Percentiles rank a stretch among this genome's conserved stretches.
These are phyloP conservation scores for Pegoplata infirma DNA, from an alignment of 2,888 invertebrate species.

Conservation along the genomic window DNA sequence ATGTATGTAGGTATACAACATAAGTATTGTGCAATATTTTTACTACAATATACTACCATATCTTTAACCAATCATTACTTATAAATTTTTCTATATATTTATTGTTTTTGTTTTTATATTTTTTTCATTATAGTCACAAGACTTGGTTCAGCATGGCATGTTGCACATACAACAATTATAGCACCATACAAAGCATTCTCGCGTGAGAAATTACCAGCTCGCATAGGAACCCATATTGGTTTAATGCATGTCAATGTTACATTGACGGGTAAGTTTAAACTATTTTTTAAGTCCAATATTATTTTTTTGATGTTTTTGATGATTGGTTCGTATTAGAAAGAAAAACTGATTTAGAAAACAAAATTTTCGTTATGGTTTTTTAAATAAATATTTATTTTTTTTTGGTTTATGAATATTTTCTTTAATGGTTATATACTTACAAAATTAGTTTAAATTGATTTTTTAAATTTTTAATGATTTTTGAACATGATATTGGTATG, in stretches of 20 bases:
- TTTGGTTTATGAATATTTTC: no score
- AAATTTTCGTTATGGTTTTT: slow-evolving; percentile 14
- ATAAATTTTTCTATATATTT: slow-evolving; percentile 34
- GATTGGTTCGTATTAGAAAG: not conserved
- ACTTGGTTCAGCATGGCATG: slow-evolving; percentile 96
- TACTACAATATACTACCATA: not conserved
- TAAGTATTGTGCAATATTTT: slow-evolving; percentile 9
- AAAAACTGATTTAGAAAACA: slow-evolving; percentile 7
- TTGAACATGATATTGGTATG: slow-evolving; percentile 36
- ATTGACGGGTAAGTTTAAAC: slow-evolving; percentile 84
- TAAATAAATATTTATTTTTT: slow-evolving; percentile 15
- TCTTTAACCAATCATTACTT: slow-evolving; percentile 38
- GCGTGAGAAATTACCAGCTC: slow-evolving; percentile 90
- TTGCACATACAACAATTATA: slow-evolving; percentile 88
- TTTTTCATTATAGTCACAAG: slow-evolving; percentile 85
- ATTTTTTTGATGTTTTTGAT: not conserved
- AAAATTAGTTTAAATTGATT: slow-evolving; percentile 34
- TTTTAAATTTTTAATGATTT: slow-evolving; percentile 37
- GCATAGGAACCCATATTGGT: slow-evolving; percentile 94
- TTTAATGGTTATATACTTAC: not conserved
- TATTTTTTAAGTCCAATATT: slow-evolving; percentile 9
- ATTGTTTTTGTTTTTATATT: slow-evolving; percentile 41
- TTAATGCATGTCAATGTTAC: slow-evolving; percentile 97
- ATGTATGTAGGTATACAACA: no score
- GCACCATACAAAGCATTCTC: slow-evolving; percentile 95